Conservation (phyloP, 2,797 vertebrate genomes). For the Gorsachius magnificus region DNA sequence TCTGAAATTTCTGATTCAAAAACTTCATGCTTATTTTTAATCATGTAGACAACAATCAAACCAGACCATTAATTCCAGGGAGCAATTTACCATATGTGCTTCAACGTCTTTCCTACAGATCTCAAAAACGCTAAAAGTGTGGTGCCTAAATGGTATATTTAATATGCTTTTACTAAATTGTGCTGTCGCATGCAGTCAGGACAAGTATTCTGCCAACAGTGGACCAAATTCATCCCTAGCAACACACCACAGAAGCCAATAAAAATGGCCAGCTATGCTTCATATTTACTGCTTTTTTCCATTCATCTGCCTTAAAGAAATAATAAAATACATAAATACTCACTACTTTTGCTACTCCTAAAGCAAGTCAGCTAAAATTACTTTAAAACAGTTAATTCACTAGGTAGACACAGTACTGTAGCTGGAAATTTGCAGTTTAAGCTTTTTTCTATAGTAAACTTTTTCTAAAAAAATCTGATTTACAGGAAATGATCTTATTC, state of each 20-base stretch:
- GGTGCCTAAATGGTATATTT: constrained; percentile 38
- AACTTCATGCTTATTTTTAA: constrained; percentile 50
- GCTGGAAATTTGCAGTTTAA: neutral
- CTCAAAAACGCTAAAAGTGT: constrained; percentile 19
- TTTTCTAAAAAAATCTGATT: neutral
- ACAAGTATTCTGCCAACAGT: neutral
- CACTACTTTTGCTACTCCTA: neutral
- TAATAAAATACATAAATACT: neutral
- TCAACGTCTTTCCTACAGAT: neutral
- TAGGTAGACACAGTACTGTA: neutral
- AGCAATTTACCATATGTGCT: constrained; percentile 23
- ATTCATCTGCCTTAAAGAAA: neutral
- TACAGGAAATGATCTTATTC: neutral
- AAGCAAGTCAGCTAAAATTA: neutral
- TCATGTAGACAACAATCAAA: constrained; percentile 36
- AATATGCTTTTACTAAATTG: constrained; percentile 26
- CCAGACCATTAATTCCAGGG: constrained; percentile 1
- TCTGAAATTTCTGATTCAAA: constrained; percentile 33
- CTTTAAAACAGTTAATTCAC: neutral
- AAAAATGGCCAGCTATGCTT: neutral
- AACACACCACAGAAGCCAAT: neutral
- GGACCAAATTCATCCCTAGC: neutral
- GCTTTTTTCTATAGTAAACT: neutral
- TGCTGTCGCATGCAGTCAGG: constrained; percentile 17
- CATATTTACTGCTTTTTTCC: neutral